These are phyloP conservation scores for Tachypleus tridentatus DNA, from an alignment of 1,140 invertebrate species.

Conservation along the genomic window DNA sequence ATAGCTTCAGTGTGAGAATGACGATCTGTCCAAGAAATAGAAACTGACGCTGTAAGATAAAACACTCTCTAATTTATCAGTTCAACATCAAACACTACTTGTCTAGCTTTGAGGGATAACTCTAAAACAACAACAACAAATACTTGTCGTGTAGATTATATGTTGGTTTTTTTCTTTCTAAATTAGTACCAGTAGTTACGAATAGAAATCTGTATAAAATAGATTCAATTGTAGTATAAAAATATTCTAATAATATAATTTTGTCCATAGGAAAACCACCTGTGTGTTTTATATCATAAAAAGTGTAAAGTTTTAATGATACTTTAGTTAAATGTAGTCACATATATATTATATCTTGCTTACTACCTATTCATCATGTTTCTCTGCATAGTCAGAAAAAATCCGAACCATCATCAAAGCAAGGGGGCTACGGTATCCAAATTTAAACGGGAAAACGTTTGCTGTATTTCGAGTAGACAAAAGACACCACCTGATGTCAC, in stretches of 20 bases:
- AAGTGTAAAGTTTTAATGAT: not conserved
- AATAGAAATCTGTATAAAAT: not conserved
- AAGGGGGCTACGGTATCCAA: slow-evolving; percentile 30
- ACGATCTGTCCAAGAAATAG: too few species aligned
- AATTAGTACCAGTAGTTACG: too few species aligned
- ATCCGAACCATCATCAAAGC: slow-evolving; percentile 40
- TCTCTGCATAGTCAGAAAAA: slow-evolving; percentile 52
- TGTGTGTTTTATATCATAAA: too few species aligned
- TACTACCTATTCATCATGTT: not conserved
- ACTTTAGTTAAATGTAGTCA: not conserved
- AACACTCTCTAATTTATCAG: too few species aligned
- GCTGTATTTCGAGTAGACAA: slow-evolving; percentile 33
- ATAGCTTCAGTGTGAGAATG: too few species aligned
- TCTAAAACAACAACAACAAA: too few species aligned
- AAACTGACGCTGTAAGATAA: too few species aligned
- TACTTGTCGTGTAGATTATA: too few species aligned
- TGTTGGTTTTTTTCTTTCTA: too few species aligned
- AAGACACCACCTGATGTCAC: slow-evolving; percentile 39
- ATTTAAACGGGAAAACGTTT: slow-evolving; percentile 32
- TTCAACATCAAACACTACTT: too few species aligned
- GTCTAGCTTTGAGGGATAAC: too few species aligned
- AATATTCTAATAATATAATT: slow-evolving; percentile 28
- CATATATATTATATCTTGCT: not conserved
- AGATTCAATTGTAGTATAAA: slow-evolving; percentile 23
- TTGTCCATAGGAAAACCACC: too few species aligned